Evolutionary conservation across 2,888 invertebrate genomes (phyloP).

Genomic region (Phaonia tiefii): DNA sequence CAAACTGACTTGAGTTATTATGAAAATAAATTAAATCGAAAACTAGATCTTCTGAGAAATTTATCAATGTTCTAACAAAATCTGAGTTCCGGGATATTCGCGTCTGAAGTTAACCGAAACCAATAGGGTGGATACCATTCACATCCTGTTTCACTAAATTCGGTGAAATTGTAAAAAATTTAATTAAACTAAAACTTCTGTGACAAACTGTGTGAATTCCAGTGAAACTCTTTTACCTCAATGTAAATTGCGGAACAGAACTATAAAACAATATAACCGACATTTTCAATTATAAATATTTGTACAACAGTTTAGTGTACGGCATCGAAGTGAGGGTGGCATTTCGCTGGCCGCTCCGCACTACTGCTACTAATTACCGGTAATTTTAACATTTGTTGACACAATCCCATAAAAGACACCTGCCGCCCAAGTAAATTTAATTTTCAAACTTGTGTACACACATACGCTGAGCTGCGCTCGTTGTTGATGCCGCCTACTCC

Average conservation of each 20-base stretch:
- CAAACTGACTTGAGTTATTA: too few species aligned
- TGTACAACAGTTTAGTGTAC: constrained; percentile 34
- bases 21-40: too few species aligned
- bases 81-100: too few species aligned
- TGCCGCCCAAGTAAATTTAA: constrained; percentile 67
- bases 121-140: background rate
- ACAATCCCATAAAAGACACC: constrained; percentile 65
- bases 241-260: background rate
- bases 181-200: background rate
- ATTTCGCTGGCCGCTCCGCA: constrained; percentile 12
- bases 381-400: constrained; percentile 66
- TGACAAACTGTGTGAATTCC: constrained; percentile 34
- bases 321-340: constrained; percentile 33
- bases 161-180: background rate
- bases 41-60: too few species aligned
- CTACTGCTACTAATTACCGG: constrained; percentile 63
- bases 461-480: too few species aligned
- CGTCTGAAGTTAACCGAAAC: too few species aligned
- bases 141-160: constrained; percentile 34
- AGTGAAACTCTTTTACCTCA: constrained; percentile 53
- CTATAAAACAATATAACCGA: constrained; percentile 30
- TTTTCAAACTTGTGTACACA: constrained; percentile 51
- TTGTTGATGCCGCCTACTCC: background rate
- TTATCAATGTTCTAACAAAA: too few species aligned
- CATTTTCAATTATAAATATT: constrained; percentile 62